A percentile compares a stretch with the other conserved stretches of the same genome.
Evolutionary conservation across 2,113 vertebrate genomes (phyloP).

Genomic region (Daboia siamensis): DNA sequence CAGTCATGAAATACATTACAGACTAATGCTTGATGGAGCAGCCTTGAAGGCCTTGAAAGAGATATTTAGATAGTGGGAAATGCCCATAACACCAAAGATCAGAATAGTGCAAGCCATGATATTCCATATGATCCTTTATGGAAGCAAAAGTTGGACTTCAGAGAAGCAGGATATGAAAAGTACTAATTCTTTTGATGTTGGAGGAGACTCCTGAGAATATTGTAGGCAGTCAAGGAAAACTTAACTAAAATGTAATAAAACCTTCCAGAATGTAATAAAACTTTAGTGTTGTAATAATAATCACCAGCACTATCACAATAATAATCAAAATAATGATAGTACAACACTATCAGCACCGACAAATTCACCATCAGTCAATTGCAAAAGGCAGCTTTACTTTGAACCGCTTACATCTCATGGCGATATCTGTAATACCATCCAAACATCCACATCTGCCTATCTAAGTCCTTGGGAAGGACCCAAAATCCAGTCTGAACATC

Average conservation of each 20-base stretch:
- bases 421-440: neutral
- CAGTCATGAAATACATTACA: neutral
- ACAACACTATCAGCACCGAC: neutral
- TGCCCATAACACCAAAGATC: neutral
- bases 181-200: neutral
- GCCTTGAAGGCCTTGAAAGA: neutral
- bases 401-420: neutral
- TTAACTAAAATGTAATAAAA: neutral
- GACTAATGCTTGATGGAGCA: neutral
- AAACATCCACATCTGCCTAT: neutral
- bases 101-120: neutral
- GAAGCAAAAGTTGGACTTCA: neutral
- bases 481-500: neutral
- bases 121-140: neutral
- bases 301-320: neutral
- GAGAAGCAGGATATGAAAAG: neutral
- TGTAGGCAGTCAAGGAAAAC: neutral
- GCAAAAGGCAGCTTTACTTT: neutral
- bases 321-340: neutral
- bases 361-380: neutral
- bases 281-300: neutral
- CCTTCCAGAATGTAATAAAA: neutral
- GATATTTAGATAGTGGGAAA: neutral
- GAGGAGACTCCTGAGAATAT: neutral
- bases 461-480: neutral